These are phyloP conservation scores for Nipponacmea schrenckii DNA, from an alignment of 2,888 invertebrate species.

Conservation along the genomic window DNA sequence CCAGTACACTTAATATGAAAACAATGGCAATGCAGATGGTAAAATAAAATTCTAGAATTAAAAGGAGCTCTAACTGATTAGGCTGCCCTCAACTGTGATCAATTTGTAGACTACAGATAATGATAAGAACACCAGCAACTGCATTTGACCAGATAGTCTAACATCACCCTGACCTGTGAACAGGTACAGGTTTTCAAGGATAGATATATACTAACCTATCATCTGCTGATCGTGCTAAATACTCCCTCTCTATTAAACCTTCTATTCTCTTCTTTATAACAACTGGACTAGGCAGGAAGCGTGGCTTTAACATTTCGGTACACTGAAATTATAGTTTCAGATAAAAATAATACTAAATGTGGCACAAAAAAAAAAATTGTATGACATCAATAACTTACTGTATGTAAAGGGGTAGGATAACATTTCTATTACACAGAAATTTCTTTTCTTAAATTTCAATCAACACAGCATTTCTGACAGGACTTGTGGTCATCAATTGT, in stretches of 20 bases:
- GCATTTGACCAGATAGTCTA: not conserved
- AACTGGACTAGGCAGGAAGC: slow-evolving; percentile 97
- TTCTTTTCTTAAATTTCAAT: not conserved
- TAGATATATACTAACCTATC: slow-evolving; percentile 73
- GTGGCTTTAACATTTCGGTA: slow-evolving; percentile 93
- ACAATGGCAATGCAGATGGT: not conserved
- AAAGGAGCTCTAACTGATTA: not conserved
- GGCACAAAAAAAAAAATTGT: too few relatives aligned
- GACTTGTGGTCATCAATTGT: too few relatives aligned
- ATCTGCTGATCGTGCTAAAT: slow-evolving; percentile 95
- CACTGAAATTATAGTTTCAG: slow-evolving; percentile 69
- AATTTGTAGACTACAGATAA: too few relatives aligned
- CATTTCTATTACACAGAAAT: not conserved
- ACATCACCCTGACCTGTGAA: too few relatives aligned
- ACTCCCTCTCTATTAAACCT: slow-evolving; percentile 98
- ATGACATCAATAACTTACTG: too few relatives aligned
- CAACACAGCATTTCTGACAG: too few relatives aligned
- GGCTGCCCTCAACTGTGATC: not conserved
- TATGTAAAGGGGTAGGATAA: not conserved
- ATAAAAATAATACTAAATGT: too few relatives aligned
- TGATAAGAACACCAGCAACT: not conserved
- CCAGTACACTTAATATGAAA: not conserved
- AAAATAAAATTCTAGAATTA: not conserved
- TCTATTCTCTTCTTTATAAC: slow-evolving; percentile 99
- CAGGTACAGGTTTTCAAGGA: too few relatives aligned